phyloP scores from a whole-genome alignment of 2,888 invertebrate genomes.

The Caenorhabditis doughertyi region DNA sequence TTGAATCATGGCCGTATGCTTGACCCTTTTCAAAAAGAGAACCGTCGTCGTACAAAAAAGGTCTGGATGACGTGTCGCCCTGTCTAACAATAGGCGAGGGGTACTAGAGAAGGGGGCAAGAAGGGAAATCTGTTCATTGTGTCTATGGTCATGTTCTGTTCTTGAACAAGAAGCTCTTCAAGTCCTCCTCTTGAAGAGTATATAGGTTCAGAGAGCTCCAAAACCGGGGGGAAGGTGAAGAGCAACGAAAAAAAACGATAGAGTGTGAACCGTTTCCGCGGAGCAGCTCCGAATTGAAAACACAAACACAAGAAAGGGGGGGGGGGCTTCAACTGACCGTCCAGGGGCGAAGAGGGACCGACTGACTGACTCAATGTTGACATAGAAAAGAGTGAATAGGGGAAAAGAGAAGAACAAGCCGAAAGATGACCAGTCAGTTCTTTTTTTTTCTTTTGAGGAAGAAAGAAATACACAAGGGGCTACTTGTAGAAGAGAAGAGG shows the following conservation, averaged over 20 bases:
- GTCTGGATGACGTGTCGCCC: too few species aligned
- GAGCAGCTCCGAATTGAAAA: conserved; percentile 5
- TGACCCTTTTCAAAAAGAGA: too few species aligned
- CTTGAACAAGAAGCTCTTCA: conserved; percentile 31
- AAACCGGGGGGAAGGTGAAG: neutral
- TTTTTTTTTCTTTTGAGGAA: conserved; percentile 1
- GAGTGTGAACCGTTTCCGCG: conserved; percentile 19
- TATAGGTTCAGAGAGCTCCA: neutral
- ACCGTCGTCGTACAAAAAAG: too few species aligned
- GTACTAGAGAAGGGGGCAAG: conserved; percentile 36
- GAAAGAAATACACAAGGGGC: conserved; percentile 27
- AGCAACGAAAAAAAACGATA: conserved; percentile 13
- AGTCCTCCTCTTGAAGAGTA: conserved; percentile 24
- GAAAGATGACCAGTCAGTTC: conserved; percentile 50
- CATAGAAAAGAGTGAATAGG: neutral
- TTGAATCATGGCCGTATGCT: too few species aligned
- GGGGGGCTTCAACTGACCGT: conserved; percentile 12
- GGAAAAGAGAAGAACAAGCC: conserved; percentile 6
- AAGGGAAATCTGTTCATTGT: conserved; percentile 54
- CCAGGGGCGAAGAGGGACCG: too few species aligned
- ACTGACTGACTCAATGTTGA: conserved; percentile 47
- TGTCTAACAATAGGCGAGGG: neutral
- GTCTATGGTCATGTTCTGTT: too few species aligned
- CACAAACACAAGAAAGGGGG: conserved; percentile 8
- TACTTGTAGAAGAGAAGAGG: conserved; percentile 35